These are phyloP conservation scores for Thereva unica DNA, from an alignment of 2,888 invertebrate genomes.

Conservation along the genomic window DNA sequence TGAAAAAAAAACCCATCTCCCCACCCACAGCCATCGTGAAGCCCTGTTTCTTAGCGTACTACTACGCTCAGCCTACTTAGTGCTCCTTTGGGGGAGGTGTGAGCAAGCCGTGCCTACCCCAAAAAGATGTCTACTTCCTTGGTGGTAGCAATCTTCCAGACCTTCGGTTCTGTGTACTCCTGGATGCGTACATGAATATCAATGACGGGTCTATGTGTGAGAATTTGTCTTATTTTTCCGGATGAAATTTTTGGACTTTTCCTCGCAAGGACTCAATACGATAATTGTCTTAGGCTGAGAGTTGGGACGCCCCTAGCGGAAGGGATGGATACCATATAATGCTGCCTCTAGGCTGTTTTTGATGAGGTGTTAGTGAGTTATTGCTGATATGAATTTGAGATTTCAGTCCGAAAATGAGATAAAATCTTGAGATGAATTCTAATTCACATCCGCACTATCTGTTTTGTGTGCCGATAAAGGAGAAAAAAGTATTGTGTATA, in stretches of 20 bases:
- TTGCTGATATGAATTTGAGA: slow-evolving; percentile 36
- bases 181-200: slow-evolving; percentile 34
- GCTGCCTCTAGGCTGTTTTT: slow-evolving; percentile 33
- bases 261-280: slow-evolving; percentile 32
- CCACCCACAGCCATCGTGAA: slow-evolving; percentile 19
- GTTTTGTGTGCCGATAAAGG: no score
- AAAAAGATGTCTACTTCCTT: slow-evolving; percentile 22
- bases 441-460: neutral
- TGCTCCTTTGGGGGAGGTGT: no score
- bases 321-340: slow-evolving; percentile 17
- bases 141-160: slow-evolving; percentile 27
- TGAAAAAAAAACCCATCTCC: slow-evolving; percentile 15
- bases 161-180: slow-evolving; percentile 25
- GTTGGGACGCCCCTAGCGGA: neutral
- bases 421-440: slow-evolving; percentile 34
- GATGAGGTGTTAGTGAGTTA: slow-evolving; percentile 37
- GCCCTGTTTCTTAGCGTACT: slow-evolving; percentile 23
- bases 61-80: neutral
- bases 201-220: slow-evolving; percentile 31
- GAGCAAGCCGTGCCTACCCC: neutral
- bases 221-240: slow-evolving; percentile 36
- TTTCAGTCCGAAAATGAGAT: slow-evolving; percentile 33
- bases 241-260: slow-evolving; percentile 35
- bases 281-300: slow-evolving; percentile 34
- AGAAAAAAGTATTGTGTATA: no score